A percentile compares a stretch with the other conserved stretches of the same genome.
Evolutionary conservation across 2,888 invertebrate genomes (phyloP).

Genomic region (Stenodera caucasica): DNA sequence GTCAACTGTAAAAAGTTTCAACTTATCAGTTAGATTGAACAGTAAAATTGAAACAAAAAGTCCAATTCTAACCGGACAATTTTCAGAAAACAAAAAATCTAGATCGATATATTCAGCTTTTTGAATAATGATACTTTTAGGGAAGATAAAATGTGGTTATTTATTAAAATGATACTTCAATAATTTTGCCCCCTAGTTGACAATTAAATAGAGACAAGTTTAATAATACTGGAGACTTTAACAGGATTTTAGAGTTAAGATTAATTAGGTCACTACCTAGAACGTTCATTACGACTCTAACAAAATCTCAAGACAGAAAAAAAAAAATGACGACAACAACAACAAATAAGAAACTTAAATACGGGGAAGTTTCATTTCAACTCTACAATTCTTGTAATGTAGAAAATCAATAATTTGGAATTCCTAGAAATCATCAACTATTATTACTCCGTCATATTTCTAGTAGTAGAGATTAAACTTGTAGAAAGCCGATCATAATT

Average conservation of each 20-base stretch:
- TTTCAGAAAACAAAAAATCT: too few relatives aligned
- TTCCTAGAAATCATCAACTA: too few relatives aligned
- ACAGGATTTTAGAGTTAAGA: not conserved
- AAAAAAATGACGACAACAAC: not conserved
- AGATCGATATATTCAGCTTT: too few relatives aligned
- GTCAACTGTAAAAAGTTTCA: too few relatives aligned
- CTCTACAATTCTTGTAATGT: too few relatives aligned
- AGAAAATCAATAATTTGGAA: too few relatives aligned
- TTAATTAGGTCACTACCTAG: conserved; percentile 1
- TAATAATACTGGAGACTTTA: not conserved
- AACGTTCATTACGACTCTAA: not conserved
- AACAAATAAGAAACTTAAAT: not conserved
- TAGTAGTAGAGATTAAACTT: not conserved
- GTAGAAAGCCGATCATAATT: conserved; percentile 5
- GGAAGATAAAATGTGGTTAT: not conserved
- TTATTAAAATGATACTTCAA: not conserved
- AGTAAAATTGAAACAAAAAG: too few relatives aligned
- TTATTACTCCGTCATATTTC: too few relatives aligned
- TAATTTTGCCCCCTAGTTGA: not conserved
- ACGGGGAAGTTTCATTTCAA: too few relatives aligned
- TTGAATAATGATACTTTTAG: not conserved
- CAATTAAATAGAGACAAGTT: not conserved
- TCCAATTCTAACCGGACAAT: too few relatives aligned
- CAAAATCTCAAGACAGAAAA: not conserved
- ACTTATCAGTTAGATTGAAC: too few relatives aligned